These are phyloP conservation scores for Actenoides lindsayi DNA, from an alignment of 2,113 vertebrate genomes.

Conservation along the genomic window DNA sequence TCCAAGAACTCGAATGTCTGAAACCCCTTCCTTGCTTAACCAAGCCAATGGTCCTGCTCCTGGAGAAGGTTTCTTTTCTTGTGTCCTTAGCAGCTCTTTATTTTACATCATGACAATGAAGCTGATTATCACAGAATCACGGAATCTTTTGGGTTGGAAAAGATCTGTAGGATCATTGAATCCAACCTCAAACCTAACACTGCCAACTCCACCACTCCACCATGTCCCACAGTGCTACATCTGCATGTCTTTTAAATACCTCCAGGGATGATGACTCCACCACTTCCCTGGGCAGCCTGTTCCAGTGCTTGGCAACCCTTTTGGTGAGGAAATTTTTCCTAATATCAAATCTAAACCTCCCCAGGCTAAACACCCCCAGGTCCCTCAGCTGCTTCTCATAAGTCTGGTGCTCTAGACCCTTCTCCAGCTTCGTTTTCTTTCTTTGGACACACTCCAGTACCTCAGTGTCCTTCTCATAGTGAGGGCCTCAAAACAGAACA, in stretches of 20 bases:
- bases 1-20: not conserved
- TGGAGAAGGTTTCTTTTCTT: not conserved
- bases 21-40: not conserved
- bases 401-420: no score
- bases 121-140: not conserved
- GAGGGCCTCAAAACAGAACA: no score
- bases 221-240: not conserved
- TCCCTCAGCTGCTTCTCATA: no score
- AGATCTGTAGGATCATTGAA: not conserved
- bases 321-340: no score
- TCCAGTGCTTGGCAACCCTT: not conserved
- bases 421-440: no score
- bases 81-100: not conserved
- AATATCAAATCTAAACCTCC: no score
- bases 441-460: no score
- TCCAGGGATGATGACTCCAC: not conserved
- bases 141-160: not conserved
- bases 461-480: no score
- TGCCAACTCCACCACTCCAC: not conserved
- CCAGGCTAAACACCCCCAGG: no score
- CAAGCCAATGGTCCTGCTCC: rapidly evolving
- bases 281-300: not conserved
- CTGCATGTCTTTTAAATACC: not conserved
- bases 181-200: not conserved
- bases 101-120: not conserved